Evolutionary conservation across 2,888 invertebrate genomes (phyloP).

Genomic region (Thera britannica): DNA sequence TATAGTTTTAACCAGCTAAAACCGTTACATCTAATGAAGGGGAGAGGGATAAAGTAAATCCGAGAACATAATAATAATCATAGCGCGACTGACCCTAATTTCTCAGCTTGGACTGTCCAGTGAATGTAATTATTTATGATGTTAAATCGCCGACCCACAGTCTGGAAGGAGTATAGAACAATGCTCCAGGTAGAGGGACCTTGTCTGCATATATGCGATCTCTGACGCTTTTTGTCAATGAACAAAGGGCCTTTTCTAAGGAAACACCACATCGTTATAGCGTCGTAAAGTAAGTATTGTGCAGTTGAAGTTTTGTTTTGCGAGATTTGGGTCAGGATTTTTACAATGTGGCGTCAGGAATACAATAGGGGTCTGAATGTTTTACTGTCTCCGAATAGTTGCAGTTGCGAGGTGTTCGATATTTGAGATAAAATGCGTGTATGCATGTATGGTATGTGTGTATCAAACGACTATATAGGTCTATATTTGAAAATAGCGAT

Average conservation of each 20-base stretch:
- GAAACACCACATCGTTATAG: constrained; percentile 84
- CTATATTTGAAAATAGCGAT: background rate
- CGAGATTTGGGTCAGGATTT: constrained; percentile 82
- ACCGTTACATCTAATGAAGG: constrained; percentile 85
- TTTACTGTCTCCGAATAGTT: constrained; percentile 60
- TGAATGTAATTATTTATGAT: constrained; percentile 81
- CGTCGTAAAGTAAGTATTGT: constrained; percentile 82
- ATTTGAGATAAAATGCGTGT: constrained; percentile 33
- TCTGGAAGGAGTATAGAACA: constrained; percentile 79
- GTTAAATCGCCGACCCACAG: constrained; percentile 75
- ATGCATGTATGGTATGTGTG: background rate
- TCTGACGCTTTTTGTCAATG: constrained; percentile 81
- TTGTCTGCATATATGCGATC: constrained; percentile 79
- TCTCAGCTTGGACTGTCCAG: constrained; percentile 70
- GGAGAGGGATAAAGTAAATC: constrained; percentile 79
- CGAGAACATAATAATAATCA: constrained; percentile 74
- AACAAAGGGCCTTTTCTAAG: constrained; percentile 82
- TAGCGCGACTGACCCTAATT: constrained; percentile 78
- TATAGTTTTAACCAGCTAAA: constrained; percentile 83
- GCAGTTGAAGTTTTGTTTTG: constrained; percentile 78
- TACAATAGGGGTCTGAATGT: constrained; percentile 67
- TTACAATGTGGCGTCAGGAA: constrained; percentile 79
- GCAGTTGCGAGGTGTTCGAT: constrained; percentile 44
- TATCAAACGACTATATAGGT: background rate
- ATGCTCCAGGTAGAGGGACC: constrained; percentile 78